Base-by-base conservation (phyloP, 2,113 vertebrate species). In the Aldabrachelys gigantea region DNA sequence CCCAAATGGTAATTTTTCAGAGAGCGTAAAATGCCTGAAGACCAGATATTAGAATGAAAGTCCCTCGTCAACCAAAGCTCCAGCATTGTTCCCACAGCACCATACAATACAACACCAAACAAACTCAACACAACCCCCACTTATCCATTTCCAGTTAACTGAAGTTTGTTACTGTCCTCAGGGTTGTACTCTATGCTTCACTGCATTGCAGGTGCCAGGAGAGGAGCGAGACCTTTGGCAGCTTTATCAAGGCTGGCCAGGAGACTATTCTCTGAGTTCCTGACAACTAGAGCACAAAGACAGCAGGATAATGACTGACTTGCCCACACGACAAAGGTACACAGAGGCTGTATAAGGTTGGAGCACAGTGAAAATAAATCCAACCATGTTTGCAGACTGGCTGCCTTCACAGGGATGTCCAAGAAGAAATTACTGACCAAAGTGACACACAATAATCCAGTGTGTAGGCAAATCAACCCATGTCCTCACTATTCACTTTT, bases 41-140 rank as follows among this genome's bases (percentile, higher is more conserved):
- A 57, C 24, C 3, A 24, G 56, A 17, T 84, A 53, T 79, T 65
- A 21, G 16, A 91, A 25, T 0, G 1, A 91, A 94, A 85, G 2
- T 29, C 53, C 1, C 54, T 87, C 31, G 85, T 92, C 19, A 69
- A 49, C 91, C 87, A 93, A 91, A 94, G 75, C 57, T 3, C 75
- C 91, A 7, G 16, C 59, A 62, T 96, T 90, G 53, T 91, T 89
- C 65, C 31, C 59, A 47, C 93, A 65, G 92, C 90, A 91, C 91
- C 7, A 1, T 44, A 17, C 7, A 57, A 57, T 57, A 11, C 56
- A 57, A 57, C 27, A 16, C 52, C 85, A n/a, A 69, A 69, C 6
- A 8, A 69, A 92, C 79, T 83, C 75, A 49, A 1, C 76, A 90
- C 89, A 54, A 92, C 38, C 13, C 13, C 8, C 92, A 21, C 7